Base-by-base conservation (phyloP, 2,113 vertebrate genomes). In the Seriola dumerili region DNA sequence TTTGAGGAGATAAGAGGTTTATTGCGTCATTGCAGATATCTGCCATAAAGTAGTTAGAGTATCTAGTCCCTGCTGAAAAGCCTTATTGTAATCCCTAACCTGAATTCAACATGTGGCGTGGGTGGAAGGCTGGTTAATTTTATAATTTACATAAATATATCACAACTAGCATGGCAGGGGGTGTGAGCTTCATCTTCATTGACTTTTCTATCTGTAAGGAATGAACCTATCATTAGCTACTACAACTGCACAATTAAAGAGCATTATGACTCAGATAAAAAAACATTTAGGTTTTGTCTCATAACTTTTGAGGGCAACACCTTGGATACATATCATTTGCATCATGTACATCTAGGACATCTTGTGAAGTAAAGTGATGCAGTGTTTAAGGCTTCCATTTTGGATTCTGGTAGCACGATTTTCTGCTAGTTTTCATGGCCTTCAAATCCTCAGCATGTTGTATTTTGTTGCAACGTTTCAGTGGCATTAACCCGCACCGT, bases 41-140 rank as follows among this genome's bases (percentile, higher is more conserved):
- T 74, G 62, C 59, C 36, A 32, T 34, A 9, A 42, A 77, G 66
- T 2, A 55, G 36, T 25, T 2, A 52, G 59, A 83, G 80, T 72
- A 74, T 74, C 11, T 19, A 5, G 59, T 85, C 19, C 58, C 32
- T 48, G 16, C n/a, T 4, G 8, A 14, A 25, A 29, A 32, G 13
- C 54, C 36, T 16, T 8, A 8, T 62, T 76, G 17, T 59, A 38
- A 67, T 48, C 29, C 29, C 29, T 29, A 29, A 29, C 29, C 2
- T n/a, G 11, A 25, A 10, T 25, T 40, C 62, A 54, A 10, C 40
- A 38, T 29, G 29, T 29, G 29, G 29, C 29, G 2, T 29, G 29
- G 29, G 29, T 54, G 69, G 8, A 34, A 61, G 14, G 6, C n/a
- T 50, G 70, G 46, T 52, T 81, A 4, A 68, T 42, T 58, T 68